Evolutionary conservation across 2,888 invertebrate species (phyloP).

Genomic region (Willowsia nigromaculata): DNA sequence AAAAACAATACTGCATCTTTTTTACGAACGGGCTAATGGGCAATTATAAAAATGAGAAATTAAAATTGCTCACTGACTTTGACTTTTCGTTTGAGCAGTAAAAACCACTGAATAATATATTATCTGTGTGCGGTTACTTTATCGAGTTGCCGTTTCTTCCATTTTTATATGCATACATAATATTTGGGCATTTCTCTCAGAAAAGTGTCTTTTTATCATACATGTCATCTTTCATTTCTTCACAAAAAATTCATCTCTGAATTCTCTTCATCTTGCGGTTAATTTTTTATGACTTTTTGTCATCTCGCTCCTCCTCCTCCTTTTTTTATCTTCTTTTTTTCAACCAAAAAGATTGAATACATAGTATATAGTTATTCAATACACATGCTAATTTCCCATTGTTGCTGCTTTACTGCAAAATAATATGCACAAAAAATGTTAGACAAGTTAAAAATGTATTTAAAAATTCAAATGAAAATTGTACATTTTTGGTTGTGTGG

Average conservation of each 20-base stretch:
- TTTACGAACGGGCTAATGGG: conserved; percentile 5
- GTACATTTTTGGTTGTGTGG: conserved; percentile 47
- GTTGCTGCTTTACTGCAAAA: neutral
- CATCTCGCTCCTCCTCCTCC: conserved; percentile 3
- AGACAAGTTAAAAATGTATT: too few relatives aligned
- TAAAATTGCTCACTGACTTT: too few relatives aligned
- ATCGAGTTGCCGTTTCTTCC: neutral
- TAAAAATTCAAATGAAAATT: conserved; percentile 58
- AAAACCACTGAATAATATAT: neutral
- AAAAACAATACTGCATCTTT: neutral
- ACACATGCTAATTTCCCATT: neutral
- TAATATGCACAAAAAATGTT: neutral
- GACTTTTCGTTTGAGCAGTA: neutral
- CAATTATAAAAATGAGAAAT: conserved; percentile 31
- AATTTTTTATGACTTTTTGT: conserved; percentile 30
- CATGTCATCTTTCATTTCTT: conserved; percentile 10
- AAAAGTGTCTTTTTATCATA: neutral
- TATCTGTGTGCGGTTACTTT: neutral
- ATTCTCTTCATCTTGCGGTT: conserved; percentile 1
- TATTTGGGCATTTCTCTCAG: neutral
- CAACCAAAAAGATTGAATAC: conserved; percentile 1
- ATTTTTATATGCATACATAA: neutral
- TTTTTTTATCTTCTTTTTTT: neutral
- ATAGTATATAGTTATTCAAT: neutral
- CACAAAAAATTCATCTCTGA: neutral